These are phyloP conservation scores for Pocillopora damicornis DNA, from an alignment of 64 coral and sea anemone species.

Conservation along the genomic window DNA sequence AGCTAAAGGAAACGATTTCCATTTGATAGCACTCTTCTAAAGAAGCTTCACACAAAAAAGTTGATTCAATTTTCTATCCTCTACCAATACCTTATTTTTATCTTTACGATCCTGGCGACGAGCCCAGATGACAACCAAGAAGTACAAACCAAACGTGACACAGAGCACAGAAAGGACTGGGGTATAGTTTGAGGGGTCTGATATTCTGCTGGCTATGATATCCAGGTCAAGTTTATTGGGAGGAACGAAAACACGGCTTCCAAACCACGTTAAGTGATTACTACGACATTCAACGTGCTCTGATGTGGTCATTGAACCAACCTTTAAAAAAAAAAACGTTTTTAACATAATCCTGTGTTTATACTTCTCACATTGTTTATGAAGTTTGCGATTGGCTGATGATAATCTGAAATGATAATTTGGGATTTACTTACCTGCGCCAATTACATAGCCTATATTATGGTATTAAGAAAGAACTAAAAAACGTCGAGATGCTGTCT, in stretches of 20 bases:
- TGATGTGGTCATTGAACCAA: slow-evolving; percentile 69
- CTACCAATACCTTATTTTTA: slow-evolving; percentile 49
- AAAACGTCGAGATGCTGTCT: too few species aligned
- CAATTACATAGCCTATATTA: too few species aligned
- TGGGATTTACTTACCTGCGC: too few species aligned
- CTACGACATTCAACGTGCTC: slow-evolving; percentile 67
- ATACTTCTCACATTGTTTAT: too few species aligned
- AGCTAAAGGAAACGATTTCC: too few species aligned
- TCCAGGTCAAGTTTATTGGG: slow-evolving; percentile 62
- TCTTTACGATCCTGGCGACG: slow-evolving; percentile 67
- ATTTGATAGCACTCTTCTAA: neutral
- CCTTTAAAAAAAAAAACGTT: slow-evolving; percentile 17
- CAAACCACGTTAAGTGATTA: slow-evolving; percentile 94
- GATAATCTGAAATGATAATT: too few species aligned
- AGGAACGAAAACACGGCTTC: slow-evolving; percentile 64
- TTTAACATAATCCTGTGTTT: too few species aligned
- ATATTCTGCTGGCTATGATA: slow-evolving; percentile 41
- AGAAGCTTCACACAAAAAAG: neutral
- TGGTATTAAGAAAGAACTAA: too few species aligned
- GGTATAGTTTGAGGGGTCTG: slow-evolving; percentile 67
- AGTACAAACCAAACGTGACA: slow-evolving; percentile 52
- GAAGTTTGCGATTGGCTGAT: too few species aligned
- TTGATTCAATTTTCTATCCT: neutral
- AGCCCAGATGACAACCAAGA: slow-evolving; percentile 66
- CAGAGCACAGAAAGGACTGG: slow-evolving; percentile 57